These are phyloP conservation scores for Brachionus koreanus DNA, from an alignment of 1,140 invertebrate species.

Conservation along the genomic window DNA sequence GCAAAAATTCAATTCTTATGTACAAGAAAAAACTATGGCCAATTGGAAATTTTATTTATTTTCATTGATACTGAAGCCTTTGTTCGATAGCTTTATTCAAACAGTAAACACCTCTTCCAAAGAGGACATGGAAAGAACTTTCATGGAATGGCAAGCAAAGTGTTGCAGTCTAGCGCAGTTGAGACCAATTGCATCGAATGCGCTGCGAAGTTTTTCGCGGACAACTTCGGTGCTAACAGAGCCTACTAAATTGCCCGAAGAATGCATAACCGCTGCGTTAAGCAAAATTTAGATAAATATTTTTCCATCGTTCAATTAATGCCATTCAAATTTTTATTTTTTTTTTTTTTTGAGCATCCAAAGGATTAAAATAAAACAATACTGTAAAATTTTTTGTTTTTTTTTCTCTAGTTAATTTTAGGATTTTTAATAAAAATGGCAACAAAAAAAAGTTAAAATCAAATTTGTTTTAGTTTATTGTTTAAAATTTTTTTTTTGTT, in stretches of 20 bases:
- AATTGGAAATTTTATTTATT: slow-evolving; percentile 91
- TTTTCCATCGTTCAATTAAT: background rate
- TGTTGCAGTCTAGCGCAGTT: slow-evolving; percentile 87
- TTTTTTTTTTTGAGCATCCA: slow-evolving; percentile 6
- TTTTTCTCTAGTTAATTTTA: background rate
- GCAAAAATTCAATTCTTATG: slow-evolving; percentile 89
- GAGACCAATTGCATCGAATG: slow-evolving; percentile 84
- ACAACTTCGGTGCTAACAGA: slow-evolving; percentile 85
- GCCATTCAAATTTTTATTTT: slow-evolving; percentile 21
- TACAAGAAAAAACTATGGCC: slow-evolving; percentile 73
- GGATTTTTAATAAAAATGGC: background rate
- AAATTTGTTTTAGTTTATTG: background rate
- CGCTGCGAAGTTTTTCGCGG: slow-evolving; percentile 80
- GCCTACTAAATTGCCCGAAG: slow-evolving; percentile 77
- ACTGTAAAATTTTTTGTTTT: background rate
- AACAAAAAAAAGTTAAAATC: background rate
- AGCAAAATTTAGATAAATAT: background rate
- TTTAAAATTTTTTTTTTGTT: background rate
- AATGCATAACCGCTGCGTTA: slow-evolving; percentile 63
- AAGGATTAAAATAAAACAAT: background rate
- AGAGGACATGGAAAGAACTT: slow-evolving; percentile 84
- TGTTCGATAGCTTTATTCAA: slow-evolving; percentile 81
- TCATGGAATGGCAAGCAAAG: slow-evolving; percentile 87
- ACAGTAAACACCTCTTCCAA: slow-evolving; percentile 82
- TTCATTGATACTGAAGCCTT: slow-evolving; percentile 78